Evolutionary conservation across 2,113 vertebrate genomes (phyloP).

Genomic region (Piliocolobus tephrosceles): DNA sequence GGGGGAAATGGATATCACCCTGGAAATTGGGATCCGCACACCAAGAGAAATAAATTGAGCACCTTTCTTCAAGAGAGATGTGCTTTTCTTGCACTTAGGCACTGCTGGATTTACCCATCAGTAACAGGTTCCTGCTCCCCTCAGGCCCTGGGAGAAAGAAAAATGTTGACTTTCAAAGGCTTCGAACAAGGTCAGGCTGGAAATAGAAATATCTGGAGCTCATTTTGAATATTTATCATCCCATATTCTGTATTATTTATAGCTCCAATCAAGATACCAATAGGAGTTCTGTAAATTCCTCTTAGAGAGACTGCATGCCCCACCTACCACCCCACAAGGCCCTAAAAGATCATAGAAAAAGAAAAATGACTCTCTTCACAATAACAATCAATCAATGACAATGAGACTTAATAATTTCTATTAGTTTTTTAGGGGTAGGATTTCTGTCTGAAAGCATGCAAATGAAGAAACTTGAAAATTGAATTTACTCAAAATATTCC

Average conservation of each 20-base stretch:
- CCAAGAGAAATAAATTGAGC: constrained; percentile 66
- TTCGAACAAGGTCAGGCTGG: constrained; percentile 44
- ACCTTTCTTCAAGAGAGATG: background rate
- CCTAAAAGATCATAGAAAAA: background rate
- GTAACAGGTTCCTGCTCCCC: background rate
- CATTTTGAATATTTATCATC: constrained; percentile 59
- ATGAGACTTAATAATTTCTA: constrained; percentile 60
- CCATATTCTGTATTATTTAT: constrained; percentile 64
- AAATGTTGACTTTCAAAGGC: constrained; percentile 69
- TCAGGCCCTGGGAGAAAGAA: background rate
- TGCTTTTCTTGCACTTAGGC: background rate
- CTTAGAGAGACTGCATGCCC: background rate
- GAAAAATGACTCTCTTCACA: constrained; percentile 39
- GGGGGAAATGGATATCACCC: constrained; percentile 25
- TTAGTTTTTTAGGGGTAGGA: background rate
- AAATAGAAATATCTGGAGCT: background rate
- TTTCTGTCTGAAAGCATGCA: constrained; percentile 35
- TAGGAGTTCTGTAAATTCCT: constrained; percentile 28
- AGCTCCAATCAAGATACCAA: constrained; percentile 38
- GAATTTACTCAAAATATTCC: background rate
- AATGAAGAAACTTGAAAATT: background rate
- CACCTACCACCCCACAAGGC: fast-evolving
- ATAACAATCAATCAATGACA: constrained; percentile 48
- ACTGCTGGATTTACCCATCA: background rate
- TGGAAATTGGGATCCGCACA: constrained; percentile 47